Base-by-base conservation (phyloP, 2,797 vertebrate genomes). In the Pantherophis alleghaniensis region DNA sequence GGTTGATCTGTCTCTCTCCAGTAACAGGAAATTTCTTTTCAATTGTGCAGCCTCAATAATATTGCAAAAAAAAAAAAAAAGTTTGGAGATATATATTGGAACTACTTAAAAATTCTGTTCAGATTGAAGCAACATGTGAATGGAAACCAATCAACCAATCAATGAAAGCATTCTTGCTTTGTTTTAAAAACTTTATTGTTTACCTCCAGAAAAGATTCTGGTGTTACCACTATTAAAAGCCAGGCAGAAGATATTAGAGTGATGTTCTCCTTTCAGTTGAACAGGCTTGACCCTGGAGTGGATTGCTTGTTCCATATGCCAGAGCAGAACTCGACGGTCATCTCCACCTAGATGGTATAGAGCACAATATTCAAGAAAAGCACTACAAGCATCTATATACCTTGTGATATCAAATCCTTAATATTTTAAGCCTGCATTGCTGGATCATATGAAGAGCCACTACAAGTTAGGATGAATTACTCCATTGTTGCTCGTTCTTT, bases 211-310 rank as follows among this genome's bases (percentile, higher is more conserved):
- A 97, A 99, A 99, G 86, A 99, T 98, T 95, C 98, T 99, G 2
- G 97, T 99, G 97, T 99, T 99, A 86, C 98, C 98, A 95, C 99
- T 99, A 98, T 99, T 99, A 95, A 99, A 99, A 92, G 99, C 99
- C n/a, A 99, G 97, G 95, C 99, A 99, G 97, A 99, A 99, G 97
- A 99, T 99, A 96, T 99, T 99, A 86, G 99, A 99, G 95, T 99
- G 98, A 96, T 99, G 99, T 60, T 99, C 99, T 32, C 99, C 99
- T 97, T 99, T 99, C 96, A 99, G 98, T 86, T 99, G 99, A 95
- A 99, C 96, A 10, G 99, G 99, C 95, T 99, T 99, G 93, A 99
- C 98, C 92, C 98, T 99, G 32, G 98, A 98, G 59, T 99, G 98
- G 96, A 99, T 98, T 92, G 99, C 98, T 97, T 99, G 97, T 96